Conservation (phyloP, 1,140 invertebrate species). For the Halyomorpha halys region DNA sequence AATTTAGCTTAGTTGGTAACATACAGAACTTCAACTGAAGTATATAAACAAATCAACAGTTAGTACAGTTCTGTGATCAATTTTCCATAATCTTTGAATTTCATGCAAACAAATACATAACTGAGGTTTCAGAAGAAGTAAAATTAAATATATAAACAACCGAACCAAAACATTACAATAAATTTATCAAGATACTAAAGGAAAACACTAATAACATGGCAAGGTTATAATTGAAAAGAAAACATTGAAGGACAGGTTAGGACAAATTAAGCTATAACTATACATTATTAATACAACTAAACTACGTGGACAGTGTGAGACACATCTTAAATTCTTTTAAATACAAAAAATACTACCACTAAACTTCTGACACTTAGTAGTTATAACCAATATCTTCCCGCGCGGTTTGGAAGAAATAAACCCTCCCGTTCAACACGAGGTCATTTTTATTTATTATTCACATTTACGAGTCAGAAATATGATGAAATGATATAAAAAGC, state of each 20-base stretch:
- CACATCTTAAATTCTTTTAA: neutral
- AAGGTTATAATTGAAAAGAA: constrained; percentile 12
- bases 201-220: constrained; percentile 11
- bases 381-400: constrained; percentile 29
- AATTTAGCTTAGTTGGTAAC: no score
- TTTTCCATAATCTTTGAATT: no score
- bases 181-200: neutral
- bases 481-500: neutral
- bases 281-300: neutral
- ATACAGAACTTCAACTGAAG: no score
- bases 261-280: neutral
- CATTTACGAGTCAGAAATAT: neutral
- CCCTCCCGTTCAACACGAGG: constrained; percentile 24
- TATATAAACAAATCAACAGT: no score
- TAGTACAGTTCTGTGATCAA: no score
- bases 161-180: constrained; percentile 8
- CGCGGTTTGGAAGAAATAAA: constrained; percentile 27
- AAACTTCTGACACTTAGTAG: constrained; percentile 1
- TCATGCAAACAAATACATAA: no score
- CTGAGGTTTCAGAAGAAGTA: no score
- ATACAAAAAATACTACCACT: neutral
- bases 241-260: constrained; percentile 19
- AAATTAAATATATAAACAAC: no score
- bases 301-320: neutral
- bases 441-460: constrained; percentile 8